Evolutionary conservation across 2,888 invertebrate genomes (phyloP).

Genomic region (Drepana falcataria): DNA sequence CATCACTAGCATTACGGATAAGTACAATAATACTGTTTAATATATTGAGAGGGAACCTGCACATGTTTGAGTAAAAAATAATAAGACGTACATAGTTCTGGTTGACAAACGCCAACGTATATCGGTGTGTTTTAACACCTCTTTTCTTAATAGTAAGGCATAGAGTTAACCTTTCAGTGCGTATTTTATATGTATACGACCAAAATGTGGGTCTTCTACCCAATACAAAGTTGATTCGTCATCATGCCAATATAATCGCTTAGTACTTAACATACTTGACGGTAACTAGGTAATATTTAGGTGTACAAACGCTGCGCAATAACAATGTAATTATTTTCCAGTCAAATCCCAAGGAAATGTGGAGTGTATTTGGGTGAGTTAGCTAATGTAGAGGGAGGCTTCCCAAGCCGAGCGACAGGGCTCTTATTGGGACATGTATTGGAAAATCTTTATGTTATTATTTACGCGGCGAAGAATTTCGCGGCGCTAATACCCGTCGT

Average conservation of each 20-base stretch:
- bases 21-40: too few relatives aligned
- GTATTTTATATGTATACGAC: not conserved
- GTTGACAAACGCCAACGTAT: too few relatives aligned
- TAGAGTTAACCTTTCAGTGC: not conserved
- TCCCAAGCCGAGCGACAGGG: slow-evolving; percentile 8
- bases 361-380: slow-evolving; percentile 19
- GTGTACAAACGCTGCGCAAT: not conserved
- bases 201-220: not conserved
- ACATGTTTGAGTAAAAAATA: too few relatives aligned
- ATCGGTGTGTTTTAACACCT: too few relatives aligned
- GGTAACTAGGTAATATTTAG: not conserved
- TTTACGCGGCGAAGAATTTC: slow-evolving; percentile 58
- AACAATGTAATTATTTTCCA: slow-evolving; percentile 13
- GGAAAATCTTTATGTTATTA: slow-evolving; percentile 70
- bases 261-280: not conserved
- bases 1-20: too few relatives aligned
- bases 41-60: too few relatives aligned
- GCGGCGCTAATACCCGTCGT: slow-evolving; percentile 59
- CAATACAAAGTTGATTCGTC: not conserved
- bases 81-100: too few relatives aligned
- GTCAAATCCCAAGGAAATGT: slow-evolving; percentile 12
- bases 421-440: slow-evolving; percentile 58
- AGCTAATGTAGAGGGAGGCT: slow-evolving; percentile 12
- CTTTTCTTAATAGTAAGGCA: too few relatives aligned
- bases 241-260: not conserved